These are phyloP conservation scores for Hiodon alosoides DNA, from an alignment of 2,113 vertebrate species.

Conservation along the genomic window DNA sequence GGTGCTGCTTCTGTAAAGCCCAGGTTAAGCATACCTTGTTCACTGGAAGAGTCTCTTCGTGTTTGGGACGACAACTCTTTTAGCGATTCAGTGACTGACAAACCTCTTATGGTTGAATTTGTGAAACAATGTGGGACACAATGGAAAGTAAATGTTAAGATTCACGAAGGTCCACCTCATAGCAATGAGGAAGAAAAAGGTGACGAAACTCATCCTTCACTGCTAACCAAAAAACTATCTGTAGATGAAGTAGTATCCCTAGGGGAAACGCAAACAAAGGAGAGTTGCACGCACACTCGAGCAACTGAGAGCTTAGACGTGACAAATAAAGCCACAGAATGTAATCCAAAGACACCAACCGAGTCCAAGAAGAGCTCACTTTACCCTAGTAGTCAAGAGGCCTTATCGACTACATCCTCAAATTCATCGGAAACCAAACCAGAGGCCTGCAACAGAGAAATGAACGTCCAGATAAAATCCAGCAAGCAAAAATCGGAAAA, in stretches of 20 bases:
- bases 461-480: too few species aligned
- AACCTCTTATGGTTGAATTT: constrained; percentile 67
- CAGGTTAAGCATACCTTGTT: constrained; percentile 67
- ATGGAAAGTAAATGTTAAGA: constrained; percentile 67
- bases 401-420: too few species aligned
- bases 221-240: neutral
- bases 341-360: neutral
- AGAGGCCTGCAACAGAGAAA: too few species aligned
- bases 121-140: constrained; percentile 47
- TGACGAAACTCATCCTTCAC: neutral
- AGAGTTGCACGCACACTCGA: neutral
- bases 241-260: neutral
- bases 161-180: constrained; percentile 37
- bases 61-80: constrained; percentile 50
- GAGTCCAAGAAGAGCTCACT: neutral
- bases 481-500: neutral
- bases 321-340: neutral
- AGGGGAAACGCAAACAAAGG: neutral
- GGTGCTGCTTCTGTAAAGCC: constrained; percentile 57
- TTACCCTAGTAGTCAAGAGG: neutral
- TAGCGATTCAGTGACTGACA: constrained; percentile 46
- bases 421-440: too few species aligned
- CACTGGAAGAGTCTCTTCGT: constrained; percentile 48
- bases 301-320: neutral
- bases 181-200: neutral